A percentile compares a stretch with the other conserved stretches of the same genome.
Evolutionary conservation across 2,797 vertebrate genomes (phyloP).

Genomic region (Phoxinus dragarum): DNA sequence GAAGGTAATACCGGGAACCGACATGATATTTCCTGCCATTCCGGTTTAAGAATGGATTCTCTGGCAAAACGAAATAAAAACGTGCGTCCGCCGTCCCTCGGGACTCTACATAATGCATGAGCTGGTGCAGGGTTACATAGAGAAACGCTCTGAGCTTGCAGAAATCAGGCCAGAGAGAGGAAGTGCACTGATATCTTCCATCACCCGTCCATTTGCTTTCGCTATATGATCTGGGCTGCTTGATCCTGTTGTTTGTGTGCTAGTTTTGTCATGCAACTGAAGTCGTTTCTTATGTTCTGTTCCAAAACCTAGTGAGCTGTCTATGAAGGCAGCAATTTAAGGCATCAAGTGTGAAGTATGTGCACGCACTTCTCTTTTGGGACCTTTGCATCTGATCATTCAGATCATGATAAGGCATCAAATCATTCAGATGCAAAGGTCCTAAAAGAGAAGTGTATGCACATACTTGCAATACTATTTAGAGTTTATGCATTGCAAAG

Average conservation of each 20-base stretch:
- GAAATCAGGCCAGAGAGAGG: conserved; percentile 28
- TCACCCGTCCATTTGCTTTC: conserved; percentile 1
- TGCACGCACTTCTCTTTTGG: too few relatives aligned
- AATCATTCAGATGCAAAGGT: background rate
- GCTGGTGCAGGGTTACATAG: conserved; percentile 42
- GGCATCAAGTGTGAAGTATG: background rate
- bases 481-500: background rate
- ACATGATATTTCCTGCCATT: conserved; percentile 37
- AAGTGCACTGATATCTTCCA: conserved; percentile 27
- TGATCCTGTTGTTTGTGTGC: background rate
- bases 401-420: too few relatives aligned
- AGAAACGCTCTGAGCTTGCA: conserved; percentile 32
- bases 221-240: background rate
- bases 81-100: background rate
- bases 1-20: background rate
- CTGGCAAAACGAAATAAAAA: conserved; percentile 18
- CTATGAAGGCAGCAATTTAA: background rate
- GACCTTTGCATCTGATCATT: too few relatives aligned
- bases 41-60: conserved; percentile 28
- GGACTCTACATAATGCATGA: conserved; percentile 45
- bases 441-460: background rate
- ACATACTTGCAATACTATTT: background rate
- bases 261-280: background rate
- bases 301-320: background rate
- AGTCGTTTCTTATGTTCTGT: background rate